Percentiles rank a stretch among this genome's conserved stretches.
Conservation (phyloP, 2,888 invertebrate species). For the Campaea margaritaria region DNA sequence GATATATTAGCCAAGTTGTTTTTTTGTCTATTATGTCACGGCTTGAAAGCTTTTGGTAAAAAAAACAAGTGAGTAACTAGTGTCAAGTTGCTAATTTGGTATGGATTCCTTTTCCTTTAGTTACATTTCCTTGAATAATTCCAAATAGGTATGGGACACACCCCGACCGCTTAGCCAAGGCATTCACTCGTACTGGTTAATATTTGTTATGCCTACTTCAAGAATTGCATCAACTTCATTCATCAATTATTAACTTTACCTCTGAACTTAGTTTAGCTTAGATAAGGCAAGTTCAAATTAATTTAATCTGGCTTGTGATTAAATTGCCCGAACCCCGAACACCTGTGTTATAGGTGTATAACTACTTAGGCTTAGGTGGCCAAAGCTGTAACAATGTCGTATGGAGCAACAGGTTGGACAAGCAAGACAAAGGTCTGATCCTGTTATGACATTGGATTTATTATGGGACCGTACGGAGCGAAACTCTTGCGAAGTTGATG, state of each 20-base stretch:
- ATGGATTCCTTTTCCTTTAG: too few species aligned
- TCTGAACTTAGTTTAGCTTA: conserved; percentile 23
- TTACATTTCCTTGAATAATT: too few species aligned
- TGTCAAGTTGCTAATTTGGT: too few species aligned
- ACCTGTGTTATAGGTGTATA: conserved; percentile 29
- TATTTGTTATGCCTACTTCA: too few species aligned
- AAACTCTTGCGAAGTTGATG: conserved; percentile 5
- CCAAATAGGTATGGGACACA: too few species aligned
- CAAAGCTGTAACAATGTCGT: conserved; percentile 20
- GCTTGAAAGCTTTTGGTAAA: too few species aligned
- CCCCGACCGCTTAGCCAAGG: too few species aligned
- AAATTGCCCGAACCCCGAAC: conserved; percentile 30
- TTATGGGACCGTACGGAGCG: conserved; percentile 7
- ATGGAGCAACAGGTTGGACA: conserved; percentile 26
- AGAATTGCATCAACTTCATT: conserved; percentile 1
- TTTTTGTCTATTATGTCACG: too few species aligned
- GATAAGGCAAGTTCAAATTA: conserved; percentile 40
- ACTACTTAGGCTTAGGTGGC: conserved; percentile 26
- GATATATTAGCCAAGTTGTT: too few species aligned
- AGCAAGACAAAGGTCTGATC: conserved; percentile 25
- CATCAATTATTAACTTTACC: conserved; percentile 30
- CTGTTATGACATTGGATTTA: conserved; percentile 31
- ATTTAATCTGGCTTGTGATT: conserved; percentile 39
- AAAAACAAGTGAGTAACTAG: too few species aligned
- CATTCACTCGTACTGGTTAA: too few species aligned